A percentile compares a stretch with the other conserved stretches of the same genome.
These are phyloP conservation scores for Botia kubotai DNA, from an alignment of 2,797 vertebrate species.

Conservation along the genomic window DNA sequence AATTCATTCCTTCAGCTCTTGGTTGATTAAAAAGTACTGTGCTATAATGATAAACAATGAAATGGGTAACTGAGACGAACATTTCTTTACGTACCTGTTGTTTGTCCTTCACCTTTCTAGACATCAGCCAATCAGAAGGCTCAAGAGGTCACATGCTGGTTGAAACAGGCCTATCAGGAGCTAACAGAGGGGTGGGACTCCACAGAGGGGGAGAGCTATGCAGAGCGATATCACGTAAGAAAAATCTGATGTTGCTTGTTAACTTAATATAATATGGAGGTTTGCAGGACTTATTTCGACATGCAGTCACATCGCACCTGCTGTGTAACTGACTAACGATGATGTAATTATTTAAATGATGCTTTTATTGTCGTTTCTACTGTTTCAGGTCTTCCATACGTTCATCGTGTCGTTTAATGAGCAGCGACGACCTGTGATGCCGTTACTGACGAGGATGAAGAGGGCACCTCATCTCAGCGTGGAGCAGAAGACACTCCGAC, in stretches of 20 bases:
- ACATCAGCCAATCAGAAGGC: conserved; percentile 74
- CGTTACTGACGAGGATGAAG: conserved; percentile 79
- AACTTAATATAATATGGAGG: too few relatives aligned
- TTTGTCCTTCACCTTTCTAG: conserved; percentile 55
- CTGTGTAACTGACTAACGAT: too few relatives aligned
- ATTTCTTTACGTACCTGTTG: neutral
- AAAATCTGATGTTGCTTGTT: too few relatives aligned
- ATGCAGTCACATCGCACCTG: too few relatives aligned
- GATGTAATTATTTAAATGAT: too few relatives aligned
- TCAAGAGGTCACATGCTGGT: conserved; percentile 84
- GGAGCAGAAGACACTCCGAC: conserved; percentile 77
- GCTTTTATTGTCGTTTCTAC: too few relatives aligned
- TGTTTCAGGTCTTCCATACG: conserved; percentile 82
- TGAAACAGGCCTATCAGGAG: conserved; percentile 83
- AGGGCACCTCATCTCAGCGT: conserved; percentile 71
- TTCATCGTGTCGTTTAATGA: conserved; percentile 88
- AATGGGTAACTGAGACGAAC: neutral
- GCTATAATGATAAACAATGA: neutral
- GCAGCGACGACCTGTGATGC: conserved; percentile 83
- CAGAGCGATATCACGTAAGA: conserved; percentile 86
- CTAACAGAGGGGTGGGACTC: conserved; percentile 82
- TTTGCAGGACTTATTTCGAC: too few relatives aligned
- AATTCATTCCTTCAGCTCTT: neutral
- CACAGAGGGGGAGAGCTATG: conserved; percentile 83
- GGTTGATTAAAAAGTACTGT: neutral